Evolutionary conservation across 2,113 vertebrate genomes (phyloP).

Genomic region (Tympanuchus pallidicinctus): DNA sequence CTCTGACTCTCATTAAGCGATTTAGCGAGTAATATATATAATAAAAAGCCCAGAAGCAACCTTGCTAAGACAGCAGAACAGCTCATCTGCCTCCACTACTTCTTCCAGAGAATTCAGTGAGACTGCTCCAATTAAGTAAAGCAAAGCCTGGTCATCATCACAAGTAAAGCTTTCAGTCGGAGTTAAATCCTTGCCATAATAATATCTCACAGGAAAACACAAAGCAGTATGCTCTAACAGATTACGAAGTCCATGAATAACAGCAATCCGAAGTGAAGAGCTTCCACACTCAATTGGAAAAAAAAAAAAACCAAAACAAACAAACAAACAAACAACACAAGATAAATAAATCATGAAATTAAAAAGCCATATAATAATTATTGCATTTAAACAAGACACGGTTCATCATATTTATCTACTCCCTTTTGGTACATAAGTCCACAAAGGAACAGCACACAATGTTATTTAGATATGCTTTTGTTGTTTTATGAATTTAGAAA

Average conservation of each 20-base stretch:
- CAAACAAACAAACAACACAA: too few species aligned
- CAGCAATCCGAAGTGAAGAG: neutral
- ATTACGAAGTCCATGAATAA: neutral
- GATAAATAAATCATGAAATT: neutral
- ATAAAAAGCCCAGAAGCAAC: neutral
- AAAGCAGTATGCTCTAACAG: neutral
- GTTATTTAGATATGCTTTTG: neutral
- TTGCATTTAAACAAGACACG: neutral
- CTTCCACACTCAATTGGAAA: neutral
- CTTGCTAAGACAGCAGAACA: neutral
- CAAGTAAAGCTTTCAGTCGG: neutral
- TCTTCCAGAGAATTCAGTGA: neutral
- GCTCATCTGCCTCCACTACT: neutral
- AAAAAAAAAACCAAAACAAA: neutral
- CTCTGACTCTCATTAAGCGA: neutral
- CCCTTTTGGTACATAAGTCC: neutral
- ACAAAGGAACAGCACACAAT: neutral
- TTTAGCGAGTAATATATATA: neutral
- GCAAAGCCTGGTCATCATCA: neutral
- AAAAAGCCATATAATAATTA: neutral
- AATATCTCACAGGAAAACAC: neutral
- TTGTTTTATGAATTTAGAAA: neutral
- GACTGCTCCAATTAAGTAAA: neutral
- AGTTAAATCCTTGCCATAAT: neutral
- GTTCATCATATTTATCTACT: neutral